Conservation (phyloP, 2,113 vertebrate species). For the Mustela lutreola region DNA sequence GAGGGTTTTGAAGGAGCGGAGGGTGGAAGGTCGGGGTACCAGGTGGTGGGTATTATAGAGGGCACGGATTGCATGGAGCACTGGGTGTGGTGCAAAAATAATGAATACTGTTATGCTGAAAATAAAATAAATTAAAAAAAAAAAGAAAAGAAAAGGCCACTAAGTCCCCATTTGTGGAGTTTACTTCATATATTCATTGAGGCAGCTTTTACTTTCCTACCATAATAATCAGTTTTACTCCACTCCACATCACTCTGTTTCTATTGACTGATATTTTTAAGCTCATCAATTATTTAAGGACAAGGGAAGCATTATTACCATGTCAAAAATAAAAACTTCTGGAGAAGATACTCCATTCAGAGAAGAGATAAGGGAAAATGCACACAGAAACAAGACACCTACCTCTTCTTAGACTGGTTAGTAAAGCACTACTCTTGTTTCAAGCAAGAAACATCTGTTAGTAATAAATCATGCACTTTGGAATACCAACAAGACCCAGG, state of each 20-base stretch:
- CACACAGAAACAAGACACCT: background rate
- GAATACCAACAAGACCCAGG: background rate
- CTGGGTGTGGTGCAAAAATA: too few species aligned
- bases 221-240: conserved; percentile 14
- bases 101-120: too few species aligned
- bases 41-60: too few species aligned
- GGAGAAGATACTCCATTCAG: background rate
- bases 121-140: too few species aligned
- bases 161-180: background rate
- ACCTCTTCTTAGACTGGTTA: background rate
- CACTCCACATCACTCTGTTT: background rate
- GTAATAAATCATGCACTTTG: background rate
- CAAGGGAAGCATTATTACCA: conserved; percentile 7
- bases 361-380: background rate
- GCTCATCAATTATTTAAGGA: conserved; percentile 57
- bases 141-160: background rate
- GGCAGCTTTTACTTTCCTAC: background rate
- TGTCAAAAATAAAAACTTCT: conserved; percentile 27
- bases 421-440: background rate
- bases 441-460: background rate
- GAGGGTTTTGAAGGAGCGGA: too few species aligned
- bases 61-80: too few species aligned
- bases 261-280: conserved; percentile 47
- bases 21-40: too few species aligned
- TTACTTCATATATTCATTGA: background rate